A percentile compares a stretch with the other conserved stretches of the same genome.
Conservation (phyloP, 2,113 vertebrate species). For the Elgaria multicarinata region DNA sequence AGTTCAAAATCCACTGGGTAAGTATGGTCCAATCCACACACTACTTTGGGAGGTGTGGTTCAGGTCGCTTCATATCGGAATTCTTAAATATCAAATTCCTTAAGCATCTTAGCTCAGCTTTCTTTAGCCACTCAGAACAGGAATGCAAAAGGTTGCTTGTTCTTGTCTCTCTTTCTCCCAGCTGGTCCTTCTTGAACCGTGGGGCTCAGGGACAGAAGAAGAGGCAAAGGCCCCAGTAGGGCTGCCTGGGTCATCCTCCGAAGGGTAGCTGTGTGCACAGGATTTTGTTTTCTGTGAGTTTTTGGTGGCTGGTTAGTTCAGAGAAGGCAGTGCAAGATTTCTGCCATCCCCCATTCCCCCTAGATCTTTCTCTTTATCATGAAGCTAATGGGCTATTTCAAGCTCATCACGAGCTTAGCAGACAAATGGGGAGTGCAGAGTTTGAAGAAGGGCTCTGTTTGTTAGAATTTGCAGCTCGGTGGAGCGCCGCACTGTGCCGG, state of each 20-base stretch:
- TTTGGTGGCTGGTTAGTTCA: not conserved
- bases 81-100: not conserved
- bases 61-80: not conserved
- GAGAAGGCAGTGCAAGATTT: not conserved
- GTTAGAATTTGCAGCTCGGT: not conserved
- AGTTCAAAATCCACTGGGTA: not conserved
- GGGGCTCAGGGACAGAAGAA: not conserved
- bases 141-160: not conserved
- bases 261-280: not conserved
- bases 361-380: not conserved
- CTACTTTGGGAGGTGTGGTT: not conserved
- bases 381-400: slow-evolving; percentile 7
- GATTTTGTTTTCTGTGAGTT: not conserved
- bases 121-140: not conserved
- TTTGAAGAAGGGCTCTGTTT: not conserved
- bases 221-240: not conserved
- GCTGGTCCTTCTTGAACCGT: not conserved
- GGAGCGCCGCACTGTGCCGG: not conserved
- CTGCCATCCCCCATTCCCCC: not conserved
- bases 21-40: not conserved
- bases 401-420: slow-evolving; percentile 9
- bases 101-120: too few species aligned
- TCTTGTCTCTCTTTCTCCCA: not conserved
- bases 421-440: not conserved
- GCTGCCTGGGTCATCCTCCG: not conserved